These are phyloP conservation scores for Rhineura floridana DNA, from an alignment of 2,113 vertebrate species.

Conservation along the genomic window DNA sequence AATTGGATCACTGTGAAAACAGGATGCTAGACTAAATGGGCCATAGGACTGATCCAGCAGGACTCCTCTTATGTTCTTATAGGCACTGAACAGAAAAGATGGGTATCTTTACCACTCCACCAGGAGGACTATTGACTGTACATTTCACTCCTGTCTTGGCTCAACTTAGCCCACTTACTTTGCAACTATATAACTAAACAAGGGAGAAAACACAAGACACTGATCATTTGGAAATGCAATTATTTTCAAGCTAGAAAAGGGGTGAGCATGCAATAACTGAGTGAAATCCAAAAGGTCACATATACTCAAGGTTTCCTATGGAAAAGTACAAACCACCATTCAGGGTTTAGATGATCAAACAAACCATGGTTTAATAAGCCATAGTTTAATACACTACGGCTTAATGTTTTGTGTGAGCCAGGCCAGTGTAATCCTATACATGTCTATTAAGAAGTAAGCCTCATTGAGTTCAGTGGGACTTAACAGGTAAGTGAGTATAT, in stretches of 20 bases:
- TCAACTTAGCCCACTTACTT: constrained; percentile 26
- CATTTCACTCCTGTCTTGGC: constrained; percentile 20
- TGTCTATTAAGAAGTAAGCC: background rate
- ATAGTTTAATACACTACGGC: too few relatives aligned
- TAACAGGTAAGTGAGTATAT: background rate
- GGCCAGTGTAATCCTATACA: background rate
- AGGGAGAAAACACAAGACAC: background rate
- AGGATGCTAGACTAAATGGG: too few relatives aligned
- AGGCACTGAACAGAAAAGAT: background rate
- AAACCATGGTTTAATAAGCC: too few relatives aligned
- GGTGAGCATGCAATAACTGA: constrained; percentile 31
- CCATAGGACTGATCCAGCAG: too few relatives aligned
- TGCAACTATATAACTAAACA: accelerated
- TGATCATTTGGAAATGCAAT: constrained; percentile 51
- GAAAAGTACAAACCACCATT: too few relatives aligned
- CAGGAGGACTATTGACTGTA: constrained; percentile 6
- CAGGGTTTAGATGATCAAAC: too few relatives aligned
- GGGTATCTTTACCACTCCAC: constrained; percentile 4
- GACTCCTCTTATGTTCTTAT: too few relatives aligned
- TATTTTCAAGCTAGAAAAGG: constrained; percentile 36
- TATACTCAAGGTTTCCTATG: constrained; percentile 64
- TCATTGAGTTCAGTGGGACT: background rate
- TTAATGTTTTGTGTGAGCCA: too few relatives aligned
- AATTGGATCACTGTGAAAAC: too few relatives aligned
- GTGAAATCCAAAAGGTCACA: constrained; percentile 53